Conservation (phyloP, 2,888 invertebrate genomes). For the Platycheirus albimanus region DNA sequence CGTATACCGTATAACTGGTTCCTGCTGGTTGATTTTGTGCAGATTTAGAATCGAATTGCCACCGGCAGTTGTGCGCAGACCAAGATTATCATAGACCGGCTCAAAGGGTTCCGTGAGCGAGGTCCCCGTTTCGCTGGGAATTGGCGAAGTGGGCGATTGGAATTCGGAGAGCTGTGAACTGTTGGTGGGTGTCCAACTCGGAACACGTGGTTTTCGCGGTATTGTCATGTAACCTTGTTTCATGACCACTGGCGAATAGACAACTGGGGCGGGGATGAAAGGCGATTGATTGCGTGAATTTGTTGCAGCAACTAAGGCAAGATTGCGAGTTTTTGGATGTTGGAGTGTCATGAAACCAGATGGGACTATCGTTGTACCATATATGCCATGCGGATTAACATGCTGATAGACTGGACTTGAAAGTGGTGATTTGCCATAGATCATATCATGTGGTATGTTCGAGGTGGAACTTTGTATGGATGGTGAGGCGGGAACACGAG, state of each 20-base stretch:
- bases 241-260: slow-evolving; percentile 85
- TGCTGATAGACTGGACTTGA: slow-evolving; percentile 86
- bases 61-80: slow-evolving; percentile 91
- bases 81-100: slow-evolving; percentile 93
- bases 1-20: slow-evolving; percentile 83
- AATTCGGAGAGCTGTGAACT: slow-evolving; percentile 83
- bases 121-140: slow-evolving; percentile 82
- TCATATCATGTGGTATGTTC: slow-evolving; percentile 85
- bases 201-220: slow-evolving; percentile 91
- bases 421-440: slow-evolving; percentile 82
- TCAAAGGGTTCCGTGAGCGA: slow-evolving; percentile 81
- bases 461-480: slow-evolving; percentile 92
- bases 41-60: slow-evolving; percentile 92
- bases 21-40: slow-evolving; percentile 85
- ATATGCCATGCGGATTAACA: slow-evolving; percentile 84
- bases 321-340: slow-evolving; percentile 85
- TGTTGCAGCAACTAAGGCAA: slow-evolving; percentile 80
- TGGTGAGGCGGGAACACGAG: slow-evolving; percentile 88
- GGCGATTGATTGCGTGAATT: slow-evolving; percentile 87
- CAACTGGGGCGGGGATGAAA: slow-evolving; percentile 87
- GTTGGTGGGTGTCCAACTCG: slow-evolving; percentile 90
- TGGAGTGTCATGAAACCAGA: slow-evolving; percentile 91
- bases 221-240: slow-evolving; percentile 94
- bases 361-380: slow-evolving; percentile 85
- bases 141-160: slow-evolving; percentile 81